Evolutionary conservation across 2,888 invertebrate species (phyloP).

Genomic region (Aspidiotus destructor): DNA sequence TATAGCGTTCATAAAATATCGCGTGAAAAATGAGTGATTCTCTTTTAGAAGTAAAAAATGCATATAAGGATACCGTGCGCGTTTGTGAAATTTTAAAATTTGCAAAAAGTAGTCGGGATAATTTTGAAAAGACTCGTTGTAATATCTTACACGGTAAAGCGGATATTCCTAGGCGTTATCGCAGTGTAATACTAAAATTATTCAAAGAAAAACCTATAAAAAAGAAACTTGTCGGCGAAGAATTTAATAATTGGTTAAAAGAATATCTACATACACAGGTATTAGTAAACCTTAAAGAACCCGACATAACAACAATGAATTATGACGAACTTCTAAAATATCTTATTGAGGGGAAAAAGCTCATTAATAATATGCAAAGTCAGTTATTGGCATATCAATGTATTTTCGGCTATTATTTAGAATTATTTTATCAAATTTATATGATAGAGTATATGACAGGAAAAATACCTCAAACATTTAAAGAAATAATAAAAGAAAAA

Average conservation of each 20-base stretch:
- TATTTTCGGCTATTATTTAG: too few species aligned
- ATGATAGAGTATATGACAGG: conserved; percentile 5
- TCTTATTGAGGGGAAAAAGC: conserved; percentile 5
- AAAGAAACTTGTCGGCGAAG: conserved; percentile 3
- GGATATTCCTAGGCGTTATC: conserved; percentile 1
- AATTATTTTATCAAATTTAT: conserved; percentile 13
- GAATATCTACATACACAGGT: conserved; percentile 11
- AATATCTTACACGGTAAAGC: conserved; percentile 3
- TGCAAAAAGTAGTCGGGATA: conserved; percentile 2
- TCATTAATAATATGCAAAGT: conserved; percentile 8
- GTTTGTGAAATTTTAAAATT: conserved; percentile 2
- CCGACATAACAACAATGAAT: conserved; percentile 5
- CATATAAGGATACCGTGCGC: neutral
- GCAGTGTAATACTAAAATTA: conserved; percentile 8
- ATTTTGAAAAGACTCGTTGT: conserved; percentile 5
- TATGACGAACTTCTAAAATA: conserved; percentile 12
- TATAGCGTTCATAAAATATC: too few species aligned
- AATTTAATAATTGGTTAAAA: too few species aligned
- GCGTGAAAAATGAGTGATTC: conserved; percentile 4
- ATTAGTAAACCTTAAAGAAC: conserved; percentile 11
- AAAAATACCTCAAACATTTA: conserved; percentile 14
- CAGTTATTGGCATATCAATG: conserved; percentile 3
- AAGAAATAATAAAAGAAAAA: conserved; percentile 11
- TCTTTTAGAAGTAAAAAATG: conserved; percentile 4
- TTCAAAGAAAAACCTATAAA: conserved; percentile 10